Evolutionary conservation across 2,797 vertebrate species (phyloP).

Genomic region (Paramormyrops hopkinsi): DNA sequence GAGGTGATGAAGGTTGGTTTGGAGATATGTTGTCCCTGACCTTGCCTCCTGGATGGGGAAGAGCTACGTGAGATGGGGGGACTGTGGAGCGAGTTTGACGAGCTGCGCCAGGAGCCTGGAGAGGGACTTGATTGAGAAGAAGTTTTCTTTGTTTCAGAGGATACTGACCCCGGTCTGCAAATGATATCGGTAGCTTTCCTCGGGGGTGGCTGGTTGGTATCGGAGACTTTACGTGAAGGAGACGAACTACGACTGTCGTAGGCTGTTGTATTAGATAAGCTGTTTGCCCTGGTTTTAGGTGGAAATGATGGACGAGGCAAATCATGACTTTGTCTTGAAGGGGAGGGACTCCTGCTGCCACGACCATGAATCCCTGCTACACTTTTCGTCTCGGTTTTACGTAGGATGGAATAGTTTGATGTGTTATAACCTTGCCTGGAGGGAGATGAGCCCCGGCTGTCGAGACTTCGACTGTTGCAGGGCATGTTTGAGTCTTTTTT

Average conservation of each 20-base stretch:
- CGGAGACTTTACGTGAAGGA: constrained; percentile 14
- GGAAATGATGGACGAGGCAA: constrained; percentile 37
- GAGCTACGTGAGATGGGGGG: constrained; percentile 47
- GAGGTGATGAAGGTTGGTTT: constrained; percentile 30
- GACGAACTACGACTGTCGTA: constrained; percentile 6
- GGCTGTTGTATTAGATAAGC: neutral
- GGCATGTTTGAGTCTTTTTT: constrained; percentile 42
- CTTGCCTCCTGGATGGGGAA: constrained; percentile 49
- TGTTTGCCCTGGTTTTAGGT: neutral
- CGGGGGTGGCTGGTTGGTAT: constrained; percentile 35
- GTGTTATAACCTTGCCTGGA: constrained; percentile 21
- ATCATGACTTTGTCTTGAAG: constrained; percentile 38
- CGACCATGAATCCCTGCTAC: neutral
- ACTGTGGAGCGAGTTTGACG: constrained; percentile 47
- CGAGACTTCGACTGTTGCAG: constrained; percentile 30
- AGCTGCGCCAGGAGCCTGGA: constrained; percentile 45
- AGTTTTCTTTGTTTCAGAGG: constrained; percentile 29
- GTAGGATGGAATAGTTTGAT: constrained; percentile 21
- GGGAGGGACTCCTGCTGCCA: constrained; percentile 34
- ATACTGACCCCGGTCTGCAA: constrained; percentile 33
- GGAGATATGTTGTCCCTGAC: constrained; percentile 33
- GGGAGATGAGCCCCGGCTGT: constrained; percentile 37
- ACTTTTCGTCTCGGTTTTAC: constrained; percentile 23
- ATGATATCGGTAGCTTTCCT: constrained; percentile 46
- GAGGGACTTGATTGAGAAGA: constrained; percentile 46